Base-by-base conservation (phyloP, 1,140 invertebrate genomes). In the Holotrichia oblita region DNA sequence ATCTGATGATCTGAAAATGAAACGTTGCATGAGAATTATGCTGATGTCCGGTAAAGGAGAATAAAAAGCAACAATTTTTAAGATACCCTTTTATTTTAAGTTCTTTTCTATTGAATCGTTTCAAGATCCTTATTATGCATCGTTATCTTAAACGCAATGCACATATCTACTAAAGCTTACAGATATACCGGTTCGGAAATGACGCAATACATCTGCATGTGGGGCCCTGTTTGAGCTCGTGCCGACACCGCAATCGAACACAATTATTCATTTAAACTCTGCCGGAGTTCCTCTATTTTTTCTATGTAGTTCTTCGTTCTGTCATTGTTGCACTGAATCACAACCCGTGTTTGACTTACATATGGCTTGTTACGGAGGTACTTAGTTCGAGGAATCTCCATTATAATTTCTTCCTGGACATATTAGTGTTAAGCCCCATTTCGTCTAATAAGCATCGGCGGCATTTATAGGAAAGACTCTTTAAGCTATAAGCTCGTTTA, bases 181-280 rank as follows among this genome's bases (percentile, higher is more conserved):
- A 34, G 4, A 34, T 34, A 24, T 69, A 69, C 61, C 61, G 40
- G 73, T 74, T 74, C 73, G 73, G 73, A 74, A 74, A 44, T 74
- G 73, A 74, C 73, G 73, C 40, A 74, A 74, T 74, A 27, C 73
- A 74, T 74, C 73, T 74, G 34, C 73, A 74, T 74, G 73, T 74
- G 73, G 34, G 73, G 73, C 41, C 73, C 73, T 34, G 34, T 74
- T 74, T 74, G 73, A 41, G 41, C 17, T 27, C 17, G 40, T 42
- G 41, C 73, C 73, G 73, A 27, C 41, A 27, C 73, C n/a, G 73
- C 41, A 74, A 74, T 74, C 73, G 73, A 74, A 74, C 34, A 42
- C 41, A 74, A 74, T 74, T 74, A 74, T 74, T 74, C 73, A 74
- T 34, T 74, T 74, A 44, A 74, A 20, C 73, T 41, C 34, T n/a